phyloP scores from a whole-genome alignment of 2,797 vertebrate species.

The Enteromius fasciolatus region DNA sequence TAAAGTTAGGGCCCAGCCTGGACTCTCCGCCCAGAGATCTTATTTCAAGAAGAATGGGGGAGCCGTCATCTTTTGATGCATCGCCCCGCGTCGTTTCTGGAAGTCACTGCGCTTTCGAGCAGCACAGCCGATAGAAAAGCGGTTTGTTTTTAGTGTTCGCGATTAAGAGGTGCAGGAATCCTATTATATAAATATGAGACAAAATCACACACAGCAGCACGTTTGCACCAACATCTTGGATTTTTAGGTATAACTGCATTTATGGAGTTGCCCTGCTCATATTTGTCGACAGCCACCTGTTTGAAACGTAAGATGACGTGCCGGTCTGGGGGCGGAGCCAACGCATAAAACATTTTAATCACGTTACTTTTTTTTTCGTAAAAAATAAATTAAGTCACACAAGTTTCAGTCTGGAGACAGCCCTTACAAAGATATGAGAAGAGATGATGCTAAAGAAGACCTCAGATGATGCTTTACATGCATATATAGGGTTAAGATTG shows the following conservation, averaged over 20 bases:
- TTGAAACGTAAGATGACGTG: too few relatives aligned
- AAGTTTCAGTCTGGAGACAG: too few relatives aligned
- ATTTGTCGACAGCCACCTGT: too few relatives aligned
- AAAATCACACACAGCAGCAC: neutral
- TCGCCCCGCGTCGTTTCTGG: conserved; percentile 63
- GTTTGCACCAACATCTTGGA: neutral
- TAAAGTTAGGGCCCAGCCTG: conserved; percentile 79
- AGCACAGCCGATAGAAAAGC: neutral
- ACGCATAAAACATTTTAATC: too few relatives aligned
- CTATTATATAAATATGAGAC: neutral
- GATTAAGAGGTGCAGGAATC: neutral
- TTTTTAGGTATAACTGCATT: neutral
- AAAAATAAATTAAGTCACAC: too few relatives aligned
- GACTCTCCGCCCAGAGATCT: conserved; percentile 74
- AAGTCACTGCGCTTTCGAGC: neutral
- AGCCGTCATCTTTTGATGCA: conserved; percentile 84
- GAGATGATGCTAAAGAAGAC: too few relatives aligned
- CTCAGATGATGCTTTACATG: too few relatives aligned
- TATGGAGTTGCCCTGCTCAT: too few relatives aligned
- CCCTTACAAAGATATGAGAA: too few relatives aligned
- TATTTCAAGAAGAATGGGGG: conserved; percentile 80
- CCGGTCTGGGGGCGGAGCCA: too few relatives aligned
- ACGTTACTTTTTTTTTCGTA: too few relatives aligned
- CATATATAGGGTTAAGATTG: too few relatives aligned
- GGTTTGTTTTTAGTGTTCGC: neutral